phyloP scores from a whole-genome alignment of 2,113 vertebrate species.

The Daubentonia madagascariensis region DNA sequence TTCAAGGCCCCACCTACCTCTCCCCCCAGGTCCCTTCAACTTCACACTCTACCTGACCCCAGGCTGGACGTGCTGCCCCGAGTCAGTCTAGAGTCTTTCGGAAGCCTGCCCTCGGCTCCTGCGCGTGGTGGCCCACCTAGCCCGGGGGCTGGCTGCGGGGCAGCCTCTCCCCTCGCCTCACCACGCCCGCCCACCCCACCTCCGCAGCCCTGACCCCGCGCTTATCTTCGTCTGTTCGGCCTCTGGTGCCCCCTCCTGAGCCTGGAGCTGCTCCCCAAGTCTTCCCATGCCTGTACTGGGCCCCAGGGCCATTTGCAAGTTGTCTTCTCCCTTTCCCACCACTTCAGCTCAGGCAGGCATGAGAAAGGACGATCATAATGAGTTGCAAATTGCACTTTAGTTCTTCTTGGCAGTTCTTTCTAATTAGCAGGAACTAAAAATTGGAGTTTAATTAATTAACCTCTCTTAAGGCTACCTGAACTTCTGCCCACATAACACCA shows the following conservation, averaged over 20 bases:
- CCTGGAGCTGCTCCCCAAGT: neutral
- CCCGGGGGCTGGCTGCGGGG: fast-evolving
- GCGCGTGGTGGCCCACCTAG: neutral
- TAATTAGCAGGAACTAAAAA: conserved; percentile 38
- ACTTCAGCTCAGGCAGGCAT: neutral
- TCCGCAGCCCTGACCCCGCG: fast-evolving
- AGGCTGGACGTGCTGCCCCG: neutral
- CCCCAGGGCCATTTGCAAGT: too few species aligned
- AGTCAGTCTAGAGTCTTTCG: neutral
- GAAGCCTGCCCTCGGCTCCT: neutral
- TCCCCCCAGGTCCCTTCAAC: neutral
- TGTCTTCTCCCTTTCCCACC: neutral
- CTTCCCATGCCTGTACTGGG: fast-evolving
- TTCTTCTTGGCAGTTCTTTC: conserved; percentile 48
- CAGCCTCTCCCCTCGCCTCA: fast-evolving
- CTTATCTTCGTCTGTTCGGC: neutral
- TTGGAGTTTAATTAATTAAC: neutral
- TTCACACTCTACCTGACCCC: neutral
- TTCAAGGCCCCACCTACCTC: neutral
- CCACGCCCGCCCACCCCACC: neutral
- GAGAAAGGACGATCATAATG: neutral
- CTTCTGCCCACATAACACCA: neutral
- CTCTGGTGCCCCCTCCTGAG: neutral
- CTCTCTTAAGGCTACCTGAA: neutral
- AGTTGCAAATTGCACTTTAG: conserved; percentile 46